phyloP scores from a whole-genome alignment of 2,113 vertebrate species.

The Heliornis fulica region DNA sequence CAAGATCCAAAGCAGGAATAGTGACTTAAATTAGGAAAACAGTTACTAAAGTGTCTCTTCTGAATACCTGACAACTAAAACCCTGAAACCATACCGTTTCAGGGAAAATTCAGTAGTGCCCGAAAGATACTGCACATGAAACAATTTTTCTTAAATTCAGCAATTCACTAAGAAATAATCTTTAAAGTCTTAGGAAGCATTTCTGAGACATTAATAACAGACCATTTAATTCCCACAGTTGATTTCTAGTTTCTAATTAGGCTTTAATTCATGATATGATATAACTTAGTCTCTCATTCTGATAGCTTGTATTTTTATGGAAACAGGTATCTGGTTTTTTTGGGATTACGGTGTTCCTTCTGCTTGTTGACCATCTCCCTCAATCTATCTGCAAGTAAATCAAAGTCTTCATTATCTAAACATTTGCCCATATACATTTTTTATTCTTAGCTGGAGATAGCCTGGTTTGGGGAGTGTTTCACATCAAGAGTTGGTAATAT shows the following conservation, averaged over 20 bases:
- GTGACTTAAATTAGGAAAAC: neutral
- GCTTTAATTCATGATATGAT: constrained; percentile 2
- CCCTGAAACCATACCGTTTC: neutral
- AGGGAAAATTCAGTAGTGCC: neutral
- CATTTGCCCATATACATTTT: neutral
- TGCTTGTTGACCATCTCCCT: neutral
- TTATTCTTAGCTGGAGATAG: neutral
- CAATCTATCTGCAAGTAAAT: neutral
- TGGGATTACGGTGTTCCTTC: neutral
- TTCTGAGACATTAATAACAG: constrained; percentile 4
- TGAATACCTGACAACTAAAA: neutral
- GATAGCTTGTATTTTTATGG: neutral
- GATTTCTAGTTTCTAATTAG: constrained; percentile 38
- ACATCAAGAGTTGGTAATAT: neutral
- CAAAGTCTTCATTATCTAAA: neutral
- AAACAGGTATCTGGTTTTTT: neutral
- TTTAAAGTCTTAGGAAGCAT: neutral
- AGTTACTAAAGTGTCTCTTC: neutral
- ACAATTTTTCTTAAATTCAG: neutral
- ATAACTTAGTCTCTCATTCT: neutral
- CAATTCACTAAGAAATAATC: constrained; percentile 33
- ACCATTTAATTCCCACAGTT: neutral
- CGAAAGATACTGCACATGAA: neutral
- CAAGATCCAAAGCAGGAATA: neutral
- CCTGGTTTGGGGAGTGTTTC: neutral